Percentiles rank a stretch among this genome's conserved stretches.
Evolutionary conservation across 2,888 invertebrate species (phyloP).

Genomic region (Cryptus viduatorius): DNA sequence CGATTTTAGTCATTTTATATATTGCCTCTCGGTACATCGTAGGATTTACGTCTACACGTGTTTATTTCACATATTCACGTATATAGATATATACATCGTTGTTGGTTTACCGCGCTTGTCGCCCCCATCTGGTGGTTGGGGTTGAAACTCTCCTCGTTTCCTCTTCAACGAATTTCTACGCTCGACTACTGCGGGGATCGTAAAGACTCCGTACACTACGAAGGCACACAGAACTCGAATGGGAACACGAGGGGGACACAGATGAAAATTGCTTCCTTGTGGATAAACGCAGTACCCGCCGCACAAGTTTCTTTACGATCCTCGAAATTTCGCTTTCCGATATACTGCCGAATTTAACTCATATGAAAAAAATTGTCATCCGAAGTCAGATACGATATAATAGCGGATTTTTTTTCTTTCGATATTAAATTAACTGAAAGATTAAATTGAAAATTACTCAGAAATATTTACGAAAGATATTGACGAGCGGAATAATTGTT

Average conservation of each 20-base stretch:
- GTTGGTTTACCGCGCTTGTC: not conserved
- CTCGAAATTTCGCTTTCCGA: not conserved
- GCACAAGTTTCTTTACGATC: not conserved
- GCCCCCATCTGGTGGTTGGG: not conserved
- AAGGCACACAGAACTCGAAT: not conserved
- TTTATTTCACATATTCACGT: no score
- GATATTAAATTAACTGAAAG: no score
- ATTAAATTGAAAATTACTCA: no score
- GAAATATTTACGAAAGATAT: no score
- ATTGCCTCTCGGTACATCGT: not conserved
- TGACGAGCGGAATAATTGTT: no score
- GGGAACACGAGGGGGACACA: not conserved
- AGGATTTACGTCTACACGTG: not conserved
- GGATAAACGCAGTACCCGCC: not conserved
- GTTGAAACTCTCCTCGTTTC: constrained; percentile 18
- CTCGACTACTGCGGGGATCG: not conserved
- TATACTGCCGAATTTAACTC: not conserved
- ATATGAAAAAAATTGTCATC: no score
- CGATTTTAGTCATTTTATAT: not conserved
- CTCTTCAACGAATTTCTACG: constrained; percentile 7
- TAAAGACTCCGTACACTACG: not conserved
- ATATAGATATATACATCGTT: not conserved
- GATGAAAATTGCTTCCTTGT: not conserved
- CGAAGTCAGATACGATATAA: no score
- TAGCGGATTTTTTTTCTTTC: no score